phyloP scores from a whole-genome alignment of 2,888 invertebrate genomes.

The Nemotelus nigrinus region DNA sequence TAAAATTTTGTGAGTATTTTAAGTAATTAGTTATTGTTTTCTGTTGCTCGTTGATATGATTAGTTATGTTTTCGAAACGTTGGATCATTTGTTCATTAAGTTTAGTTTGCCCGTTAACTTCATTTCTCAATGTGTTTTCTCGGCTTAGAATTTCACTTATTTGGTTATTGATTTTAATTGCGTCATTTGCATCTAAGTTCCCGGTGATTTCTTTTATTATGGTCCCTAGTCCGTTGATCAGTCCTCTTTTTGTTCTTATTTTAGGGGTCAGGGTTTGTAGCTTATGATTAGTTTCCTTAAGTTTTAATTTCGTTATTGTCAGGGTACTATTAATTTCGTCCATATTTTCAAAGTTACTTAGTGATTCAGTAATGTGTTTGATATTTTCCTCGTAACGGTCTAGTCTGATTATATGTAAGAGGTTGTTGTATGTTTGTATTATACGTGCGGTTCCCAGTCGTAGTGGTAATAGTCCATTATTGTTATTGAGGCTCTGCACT shows the following conservation, averaged over 20 bases:
- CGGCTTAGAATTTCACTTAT: neutral
- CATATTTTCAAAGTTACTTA: neutral
- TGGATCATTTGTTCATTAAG: slow-evolving; percentile 38
- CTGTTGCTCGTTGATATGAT: slow-evolving; percentile 41
- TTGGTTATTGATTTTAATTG: slow-evolving; percentile 16
- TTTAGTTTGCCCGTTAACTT: slow-evolving; percentile 7
- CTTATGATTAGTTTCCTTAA: neutral
- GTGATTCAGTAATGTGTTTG: neutral
- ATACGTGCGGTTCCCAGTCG: neutral
- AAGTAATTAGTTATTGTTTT: slow-evolving; percentile 5
- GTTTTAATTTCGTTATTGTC: slow-evolving; percentile 20
- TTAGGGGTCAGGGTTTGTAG: slow-evolving; percentile 11
- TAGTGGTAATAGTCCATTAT: neutral
- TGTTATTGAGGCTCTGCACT: neutral
- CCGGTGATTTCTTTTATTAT: slow-evolving; percentile 25
- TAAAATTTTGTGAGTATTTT: neutral
- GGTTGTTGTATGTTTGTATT: neutral
- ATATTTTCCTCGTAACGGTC: slow-evolving; percentile 17
- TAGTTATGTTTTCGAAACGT: slow-evolving; percentile 37
- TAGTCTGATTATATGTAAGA: slow-evolving; percentile 18
- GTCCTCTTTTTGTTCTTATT: slow-evolving; percentile 11
- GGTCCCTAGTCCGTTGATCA: slow-evolving; percentile 37
- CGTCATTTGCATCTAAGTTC: slow-evolving; percentile 36
- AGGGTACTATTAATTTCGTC: neutral
- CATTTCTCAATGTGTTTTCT: slow-evolving; percentile 8